Conservation (phyloP, 2,113 vertebrate species). For the Platysternon megacephalum region DNA sequence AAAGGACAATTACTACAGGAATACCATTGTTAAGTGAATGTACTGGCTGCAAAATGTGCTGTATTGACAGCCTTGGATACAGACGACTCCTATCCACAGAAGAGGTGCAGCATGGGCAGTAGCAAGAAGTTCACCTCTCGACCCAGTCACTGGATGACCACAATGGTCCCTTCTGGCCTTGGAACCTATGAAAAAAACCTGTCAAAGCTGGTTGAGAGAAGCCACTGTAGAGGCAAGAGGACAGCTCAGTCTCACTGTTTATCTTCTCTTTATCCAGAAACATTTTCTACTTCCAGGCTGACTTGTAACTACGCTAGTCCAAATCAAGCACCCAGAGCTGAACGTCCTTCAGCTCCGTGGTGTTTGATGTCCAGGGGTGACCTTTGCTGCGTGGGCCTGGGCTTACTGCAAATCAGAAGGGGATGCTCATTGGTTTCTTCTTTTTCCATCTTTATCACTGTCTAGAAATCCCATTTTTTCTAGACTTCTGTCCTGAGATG, state of each 20-base stretch:
- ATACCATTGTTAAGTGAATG: background rate
- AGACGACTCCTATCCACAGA: background rate
- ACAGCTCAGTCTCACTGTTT: background rate
- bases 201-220: background rate
- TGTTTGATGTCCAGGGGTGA: background rate
- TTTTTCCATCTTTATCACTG: background rate
- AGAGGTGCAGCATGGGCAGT: background rate
- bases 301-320: background rate
- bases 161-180: background rate
- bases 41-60: background rate
- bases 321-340: background rate
- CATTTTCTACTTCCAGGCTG: background rate
- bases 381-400: background rate
- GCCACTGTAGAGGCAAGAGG: background rate
- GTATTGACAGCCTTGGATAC: rapidly evolving
- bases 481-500: background rate
- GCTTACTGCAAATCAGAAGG: background rate
- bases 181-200: background rate
- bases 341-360: background rate
- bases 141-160: background rate
- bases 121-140: background rate
- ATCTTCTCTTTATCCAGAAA: background rate
- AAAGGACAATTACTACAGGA: conserved; percentile 28
- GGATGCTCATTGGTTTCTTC: background rate
- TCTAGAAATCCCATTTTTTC: background rate